Evolutionary conservation across 2,888 invertebrate species (phyloP).

Genomic region (Brachyopa scutellaris): DNA sequence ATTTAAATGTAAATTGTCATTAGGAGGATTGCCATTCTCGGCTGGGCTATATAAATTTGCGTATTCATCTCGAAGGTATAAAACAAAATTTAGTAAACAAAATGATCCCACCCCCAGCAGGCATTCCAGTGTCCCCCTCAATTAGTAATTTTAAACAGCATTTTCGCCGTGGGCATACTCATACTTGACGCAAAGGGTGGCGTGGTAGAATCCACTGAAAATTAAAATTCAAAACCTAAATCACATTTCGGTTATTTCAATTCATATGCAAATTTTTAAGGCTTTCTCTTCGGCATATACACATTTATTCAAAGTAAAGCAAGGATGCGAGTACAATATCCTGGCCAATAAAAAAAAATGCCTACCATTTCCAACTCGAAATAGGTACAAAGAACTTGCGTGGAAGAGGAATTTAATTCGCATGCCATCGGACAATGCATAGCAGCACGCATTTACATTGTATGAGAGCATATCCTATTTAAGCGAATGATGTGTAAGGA

Average conservation of each 20-base stretch:
- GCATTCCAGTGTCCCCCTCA: not conserved
- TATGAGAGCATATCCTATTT: slow-evolving; percentile 24
- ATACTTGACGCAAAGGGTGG: not conserved
- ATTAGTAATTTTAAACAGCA: slow-evolving; percentile 13
- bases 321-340: slow-evolving; percentile 28
- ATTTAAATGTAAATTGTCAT: slow-evolving; percentile 25
- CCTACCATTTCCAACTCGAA: not conserved
- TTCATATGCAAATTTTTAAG: slow-evolving; percentile 36
- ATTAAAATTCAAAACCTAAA: slow-evolving; percentile 36
- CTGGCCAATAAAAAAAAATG: slow-evolving; percentile 46
- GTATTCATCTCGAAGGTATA: not conserved
- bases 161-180: not conserved
- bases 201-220: not conserved
- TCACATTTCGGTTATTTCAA: slow-evolving; percentile 13
- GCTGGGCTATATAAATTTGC: not conserved
- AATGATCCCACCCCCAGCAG: slow-evolving; percentile 4
- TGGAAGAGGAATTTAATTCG: not conserved
- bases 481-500: slow-evolving; percentile 7
- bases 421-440: slow-evolving; percentile 28
- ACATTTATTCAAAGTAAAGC: slow-evolving; percentile 1
- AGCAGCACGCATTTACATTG: not conserved
- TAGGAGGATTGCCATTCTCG: not conserved
- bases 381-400: not conserved
- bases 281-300: slow-evolving; percentile 2
- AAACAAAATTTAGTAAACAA: not conserved